Evolutionary conservation across 2,113 vertebrate genomes (phyloP).

Genomic region (Silurus asotus): DNA sequence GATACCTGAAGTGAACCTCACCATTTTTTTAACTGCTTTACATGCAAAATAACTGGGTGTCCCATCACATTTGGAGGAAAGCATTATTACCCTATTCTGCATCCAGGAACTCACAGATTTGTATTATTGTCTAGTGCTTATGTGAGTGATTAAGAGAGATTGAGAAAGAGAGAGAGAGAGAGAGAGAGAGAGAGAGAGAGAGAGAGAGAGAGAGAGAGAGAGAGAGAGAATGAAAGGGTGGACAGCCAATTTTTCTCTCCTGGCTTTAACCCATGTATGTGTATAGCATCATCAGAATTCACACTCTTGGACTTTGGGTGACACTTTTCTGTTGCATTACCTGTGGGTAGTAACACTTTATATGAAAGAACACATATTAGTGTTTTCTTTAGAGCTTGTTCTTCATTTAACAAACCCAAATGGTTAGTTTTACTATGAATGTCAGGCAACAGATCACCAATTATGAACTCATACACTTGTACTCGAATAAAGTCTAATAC

Average conservation of each 20-base stretch:
- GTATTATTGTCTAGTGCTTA: neutral
- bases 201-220: too few species aligned
- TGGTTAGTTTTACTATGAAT: neutral
- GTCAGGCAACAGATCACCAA: neutral
- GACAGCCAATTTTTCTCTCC: neutral
- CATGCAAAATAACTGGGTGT: neutral
- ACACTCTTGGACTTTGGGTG: neutral
- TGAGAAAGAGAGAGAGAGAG: too few species aligned
- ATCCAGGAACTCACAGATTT: neutral
- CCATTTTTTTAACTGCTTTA: neutral
- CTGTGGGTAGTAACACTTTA: neutral
- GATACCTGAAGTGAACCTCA: neutral
- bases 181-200: neutral
- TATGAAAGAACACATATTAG: neutral
- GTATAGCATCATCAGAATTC: neutral
- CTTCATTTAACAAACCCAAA: neutral
- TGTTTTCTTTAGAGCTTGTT: neutral
- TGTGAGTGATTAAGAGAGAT: neutral
- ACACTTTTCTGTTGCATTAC: neutral
- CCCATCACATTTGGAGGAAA: neutral
- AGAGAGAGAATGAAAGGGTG: neutral
- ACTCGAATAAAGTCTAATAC: neutral
- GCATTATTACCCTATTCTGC: neutral
- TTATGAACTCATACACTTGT: neutral
- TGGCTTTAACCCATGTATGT: neutral